Evolutionary conservation across 2,113 vertebrate genomes (phyloP), one percentile per base, ranked within the genome.

Genomic region (Amblyopsis rosae): DNA sequence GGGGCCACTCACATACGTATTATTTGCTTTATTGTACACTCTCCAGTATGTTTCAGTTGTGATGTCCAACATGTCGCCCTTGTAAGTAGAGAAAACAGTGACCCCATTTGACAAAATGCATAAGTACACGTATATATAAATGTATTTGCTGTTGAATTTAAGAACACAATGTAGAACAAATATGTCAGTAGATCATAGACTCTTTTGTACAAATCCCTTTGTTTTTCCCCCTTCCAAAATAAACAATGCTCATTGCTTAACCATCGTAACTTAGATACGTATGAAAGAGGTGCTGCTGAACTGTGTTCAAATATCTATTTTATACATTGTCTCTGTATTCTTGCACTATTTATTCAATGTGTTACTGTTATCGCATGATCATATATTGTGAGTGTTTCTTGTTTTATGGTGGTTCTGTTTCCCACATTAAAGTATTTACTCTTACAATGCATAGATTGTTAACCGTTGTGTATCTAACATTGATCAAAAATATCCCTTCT

Each of bases 51-150:
- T 61, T 16, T 16, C 17, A 71, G 65, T 70, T 56, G 50, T 41
- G 35, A 0, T 41, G 3, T 17, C 32, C 63, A 48, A 9, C 45
- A 12, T 9, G 47, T 70, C 64, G 73, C 54, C 50, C 16, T 15
- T 46, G 35, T 53, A 19, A 65, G 47, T 41, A 32, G 73, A 75
- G 80, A 71, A 84, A 85, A 87, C 74, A 88, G 75, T 86, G 82
- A 86, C 85, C 85, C 85, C 85, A 66, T 63, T 86, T 79, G 85
- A 83, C 77, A 80, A 73, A 80, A 68, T 17, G 57, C 50, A 74
- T 84, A 87, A 85, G 82, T 86, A 74, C 87, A 86, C 12, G 48
- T 45, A 41, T 47, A 66, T 57, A 49, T 59, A 63, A 58, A 62
- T 6, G 11, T 0, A 33, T 5, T 41, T 57, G 47, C 19, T 35